phyloP scores from a whole-genome alignment of 2,888 invertebrate species.

The Sphaerophoria taeniata region DNA sequence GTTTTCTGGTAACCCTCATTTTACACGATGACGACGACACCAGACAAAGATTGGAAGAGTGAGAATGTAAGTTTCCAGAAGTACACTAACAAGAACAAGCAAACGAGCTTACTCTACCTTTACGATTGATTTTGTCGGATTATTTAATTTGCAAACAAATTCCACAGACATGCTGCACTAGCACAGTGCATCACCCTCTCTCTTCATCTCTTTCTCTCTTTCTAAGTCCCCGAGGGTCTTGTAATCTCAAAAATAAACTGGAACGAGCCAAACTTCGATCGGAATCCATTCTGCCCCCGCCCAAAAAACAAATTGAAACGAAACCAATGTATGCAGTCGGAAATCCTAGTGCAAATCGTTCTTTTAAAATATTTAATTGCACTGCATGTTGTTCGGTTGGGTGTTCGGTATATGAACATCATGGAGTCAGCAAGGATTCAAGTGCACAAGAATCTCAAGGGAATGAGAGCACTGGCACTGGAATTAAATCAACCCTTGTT shows the following conservation, averaged over 20 bases:
- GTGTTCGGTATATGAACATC: too few relatives aligned
- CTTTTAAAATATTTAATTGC: constrained; percentile 74
- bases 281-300: too few relatives aligned
- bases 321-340: constrained; percentile 71
- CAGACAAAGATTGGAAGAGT: background rate
- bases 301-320: constrained; percentile 74
- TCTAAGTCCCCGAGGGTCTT: constrained; percentile 43
- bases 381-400: constrained; percentile 73
- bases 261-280: constrained; percentile 9
- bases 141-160: constrained; percentile 75
- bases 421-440: constrained; percentile 66
- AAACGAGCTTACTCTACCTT: constrained; percentile 67
- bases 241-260: background rate
- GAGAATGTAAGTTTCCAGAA: constrained; percentile 12
- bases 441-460: constrained; percentile 49
- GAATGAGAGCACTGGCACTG: constrained; percentile 29
- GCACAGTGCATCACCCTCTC: too few relatives aligned
- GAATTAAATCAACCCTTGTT: constrained; percentile 72
- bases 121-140: constrained; percentile 75
- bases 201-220: too few relatives aligned
- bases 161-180: constrained; percentile 60
- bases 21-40: constrained; percentile 20
- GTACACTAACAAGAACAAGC: constrained; percentile 46
- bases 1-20: too few relatives aligned
- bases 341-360: constrained; percentile 74